Conservation (phyloP, 2,113 vertebrate genomes). For the pig (Sus scrofa) region T2T-Sscrofa CM000826.6:99588501-99589000, state of each 20-base stretch:
- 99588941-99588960: neutral
- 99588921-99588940: neutral
- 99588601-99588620: too few relatives aligned
- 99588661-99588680: neutral
- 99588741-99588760: neutral
- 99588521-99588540: too few relatives aligned
- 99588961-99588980: neutral
- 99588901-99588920: neutral
- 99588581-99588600: too few relatives aligned
- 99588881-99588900: neutral
- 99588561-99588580: too few relatives aligned
- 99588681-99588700: neutral
- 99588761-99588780: neutral
- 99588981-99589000: neutral
- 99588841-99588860: neutral
- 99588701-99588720: neutral
- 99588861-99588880: neutral
- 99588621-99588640: too few relatives aligned
- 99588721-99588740: neutral
- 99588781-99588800: neutral
- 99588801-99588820: neutral
- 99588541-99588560: too few relatives aligned
- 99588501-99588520: too few relatives aligned
- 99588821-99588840: neutral
- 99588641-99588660: too few relatives aligned